Conservation (phyloP, 1,140 invertebrate genomes). For the Patella vulgata region DNA sequence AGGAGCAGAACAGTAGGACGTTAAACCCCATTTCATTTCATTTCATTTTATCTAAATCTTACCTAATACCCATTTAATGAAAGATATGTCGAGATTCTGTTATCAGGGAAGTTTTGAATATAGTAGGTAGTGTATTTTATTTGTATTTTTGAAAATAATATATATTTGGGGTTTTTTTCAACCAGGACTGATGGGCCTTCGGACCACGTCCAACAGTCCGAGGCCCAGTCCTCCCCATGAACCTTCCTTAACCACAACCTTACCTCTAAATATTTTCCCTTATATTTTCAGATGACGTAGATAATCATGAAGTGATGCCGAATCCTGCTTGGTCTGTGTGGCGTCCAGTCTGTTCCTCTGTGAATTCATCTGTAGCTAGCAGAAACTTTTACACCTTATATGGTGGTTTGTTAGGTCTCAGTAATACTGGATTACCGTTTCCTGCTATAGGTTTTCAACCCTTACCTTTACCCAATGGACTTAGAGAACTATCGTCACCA, state of each 20-base stretch:
- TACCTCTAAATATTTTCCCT: not conserved
- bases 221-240: no score
- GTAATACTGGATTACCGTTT: slow-evolving; percentile 42
- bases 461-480: slow-evolving; percentile 11
- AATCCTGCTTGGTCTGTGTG: slow-evolving; percentile 47
- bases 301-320: slow-evolving; percentile 42
- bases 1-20: no score
- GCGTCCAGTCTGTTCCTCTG: slow-evolving; percentile 46
- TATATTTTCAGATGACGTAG: slow-evolving; percentile 43
- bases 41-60: no score
- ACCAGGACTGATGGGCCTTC: not conserved
- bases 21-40: no score
- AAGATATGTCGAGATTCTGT: no score
- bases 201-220: no score
- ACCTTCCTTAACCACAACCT: no score
- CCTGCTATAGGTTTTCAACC: slow-evolving; percentile 47
- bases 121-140: no score
- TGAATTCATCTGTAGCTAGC: slow-evolving; percentile 33
- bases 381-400: slow-evolving; percentile 51
- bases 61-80: no score
- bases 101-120: no score
- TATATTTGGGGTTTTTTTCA: not conserved
- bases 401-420: slow-evolving; percentile 50
- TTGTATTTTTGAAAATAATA: no score
- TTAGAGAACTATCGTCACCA: no score